Evolutionary conservation across 2,888 invertebrate species (phyloP).

Genomic region (Icerya purchasi): DNA sequence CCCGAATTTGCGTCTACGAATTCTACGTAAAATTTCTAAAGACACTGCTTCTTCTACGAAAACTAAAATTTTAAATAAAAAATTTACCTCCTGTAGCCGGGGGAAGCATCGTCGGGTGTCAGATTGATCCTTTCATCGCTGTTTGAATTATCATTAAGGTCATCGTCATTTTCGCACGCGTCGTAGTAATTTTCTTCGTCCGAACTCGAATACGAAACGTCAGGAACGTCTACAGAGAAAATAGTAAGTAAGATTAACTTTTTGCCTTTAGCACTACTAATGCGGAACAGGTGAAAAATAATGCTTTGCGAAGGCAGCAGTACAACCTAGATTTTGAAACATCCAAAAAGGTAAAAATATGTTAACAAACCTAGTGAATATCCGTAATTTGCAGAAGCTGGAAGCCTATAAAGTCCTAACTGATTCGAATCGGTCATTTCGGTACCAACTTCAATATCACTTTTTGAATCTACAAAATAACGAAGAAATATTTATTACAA

Average conservation of each 20-base stretch:
- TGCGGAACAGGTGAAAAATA: too few relatives aligned
- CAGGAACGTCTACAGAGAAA: conserved; percentile 40
- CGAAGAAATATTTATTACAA: too few relatives aligned
- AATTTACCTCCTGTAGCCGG: conserved; percentile 5
- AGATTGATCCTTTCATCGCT: not conserved
- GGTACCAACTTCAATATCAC: conserved; percentile 6
- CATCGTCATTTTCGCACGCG: conserved; percentile 33
- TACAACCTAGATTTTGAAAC: too few relatives aligned
- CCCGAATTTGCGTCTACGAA: too few relatives aligned
- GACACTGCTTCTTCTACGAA: too few relatives aligned
- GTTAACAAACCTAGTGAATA: conserved; percentile 10
- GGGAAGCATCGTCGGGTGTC: conserved; percentile 4
- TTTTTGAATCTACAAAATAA: conserved; percentile 9
- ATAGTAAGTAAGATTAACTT: too few relatives aligned
- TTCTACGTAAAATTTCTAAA: too few relatives aligned
- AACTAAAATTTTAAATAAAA: not conserved
- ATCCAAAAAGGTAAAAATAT: too few relatives aligned
- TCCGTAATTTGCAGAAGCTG: conserved; percentile 5
- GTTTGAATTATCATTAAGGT: not conserved
- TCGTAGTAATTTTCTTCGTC: conserved; percentile 92
- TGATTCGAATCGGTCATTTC: conserved; percentile 5
- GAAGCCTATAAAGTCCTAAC: conserved; percentile 6
- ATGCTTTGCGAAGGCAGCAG: too few relatives aligned
- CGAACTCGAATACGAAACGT: conserved; percentile 90
- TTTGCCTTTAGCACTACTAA: too few relatives aligned